Evolutionary conservation across 2,113 vertebrate genomes (phyloP).

Genomic region (Pithys albifrons): DNA sequence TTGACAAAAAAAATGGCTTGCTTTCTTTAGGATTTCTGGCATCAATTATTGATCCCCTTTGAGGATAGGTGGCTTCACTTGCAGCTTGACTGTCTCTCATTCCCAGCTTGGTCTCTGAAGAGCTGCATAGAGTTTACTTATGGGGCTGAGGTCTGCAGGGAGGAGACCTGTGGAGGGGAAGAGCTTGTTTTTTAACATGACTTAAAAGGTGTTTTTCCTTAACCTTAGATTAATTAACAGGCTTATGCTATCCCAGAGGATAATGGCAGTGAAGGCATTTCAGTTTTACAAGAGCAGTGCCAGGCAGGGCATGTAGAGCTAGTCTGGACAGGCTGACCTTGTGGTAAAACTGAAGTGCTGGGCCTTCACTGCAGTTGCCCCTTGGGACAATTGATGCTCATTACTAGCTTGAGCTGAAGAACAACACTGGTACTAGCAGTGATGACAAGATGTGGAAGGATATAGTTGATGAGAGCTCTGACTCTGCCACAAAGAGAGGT

Average conservation of each 20-base stretch:
- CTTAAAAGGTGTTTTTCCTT: not conserved
- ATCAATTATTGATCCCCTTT: not conserved
- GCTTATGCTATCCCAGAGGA: not conserved
- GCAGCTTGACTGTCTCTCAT: rapidly evolving
- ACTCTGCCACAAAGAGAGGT: not conserved
- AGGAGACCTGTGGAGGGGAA: not conserved
- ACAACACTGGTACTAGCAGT: not conserved
- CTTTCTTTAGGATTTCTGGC: not conserved
- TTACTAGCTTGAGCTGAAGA: not conserved
- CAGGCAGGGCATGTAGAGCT: not conserved
- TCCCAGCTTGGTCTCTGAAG: not conserved
- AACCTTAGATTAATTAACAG: not conserved
- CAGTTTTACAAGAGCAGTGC: not conserved
- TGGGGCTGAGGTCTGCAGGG: not conserved
- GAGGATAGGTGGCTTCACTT: not conserved
- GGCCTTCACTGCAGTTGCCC: not conserved
- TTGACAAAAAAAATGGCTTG: not conserved
- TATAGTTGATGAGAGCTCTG: not conserved
- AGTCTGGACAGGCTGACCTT: not conserved
- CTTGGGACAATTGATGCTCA: not conserved
- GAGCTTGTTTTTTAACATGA: not conserved
- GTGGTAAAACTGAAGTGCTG: not conserved
- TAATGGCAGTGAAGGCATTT: not conserved
- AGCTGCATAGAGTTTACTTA: not conserved
- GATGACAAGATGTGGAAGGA: not conserved